A percentile compares a stretch with the other conserved stretches of the same genome.
Evolutionary conservation across 2,888 invertebrate genomes (phyloP).

Genomic region (Aspidiotus destructor): DNA sequence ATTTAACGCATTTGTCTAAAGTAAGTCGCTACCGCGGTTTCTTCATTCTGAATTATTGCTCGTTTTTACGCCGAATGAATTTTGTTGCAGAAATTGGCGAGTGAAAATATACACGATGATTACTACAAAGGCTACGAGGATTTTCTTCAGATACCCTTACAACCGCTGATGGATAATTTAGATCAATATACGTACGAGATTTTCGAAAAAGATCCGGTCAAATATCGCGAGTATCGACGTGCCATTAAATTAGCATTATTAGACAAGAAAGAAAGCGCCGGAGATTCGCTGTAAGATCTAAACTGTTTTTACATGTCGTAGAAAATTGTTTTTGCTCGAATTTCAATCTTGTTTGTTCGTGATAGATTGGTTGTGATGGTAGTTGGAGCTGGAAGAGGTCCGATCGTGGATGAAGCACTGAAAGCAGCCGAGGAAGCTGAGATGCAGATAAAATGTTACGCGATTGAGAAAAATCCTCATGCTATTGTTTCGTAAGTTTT

Average conservation of each 20-base stretch:
- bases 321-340: neutral
- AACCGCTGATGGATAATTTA: conserved; percentile 90
- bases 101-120: conserved; percentile 7
- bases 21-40: neutral
- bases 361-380: conserved; percentile 61
- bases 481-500: conserved; percentile 66
- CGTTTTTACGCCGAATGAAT: neutral
- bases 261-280: conserved; percentile 44
- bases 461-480: conserved; percentile 96
- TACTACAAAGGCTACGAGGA: conserved; percentile 73
- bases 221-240: conserved; percentile 79
- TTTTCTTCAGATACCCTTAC: conserved; percentile 77
- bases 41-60: neutral
- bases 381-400: conserved; percentile 90
- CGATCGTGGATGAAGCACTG: conserved; percentile 79
- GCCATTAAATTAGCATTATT: conserved; percentile 69
- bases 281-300: neutral
- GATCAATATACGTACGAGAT: conserved; percentile 94
- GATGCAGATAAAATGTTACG: conserved; percentile 71
- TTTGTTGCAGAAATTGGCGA: conserved; percentile 6
- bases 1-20: conserved; percentile 17
- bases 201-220: conserved; percentile 95
- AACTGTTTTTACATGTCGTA: neutral
- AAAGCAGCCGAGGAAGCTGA: conserved; percentile 64
- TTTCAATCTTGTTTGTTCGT: neutral